phyloP scores from a whole-genome alignment of 2,113 vertebrate species.

The Ceyx margarethae region DNA sequence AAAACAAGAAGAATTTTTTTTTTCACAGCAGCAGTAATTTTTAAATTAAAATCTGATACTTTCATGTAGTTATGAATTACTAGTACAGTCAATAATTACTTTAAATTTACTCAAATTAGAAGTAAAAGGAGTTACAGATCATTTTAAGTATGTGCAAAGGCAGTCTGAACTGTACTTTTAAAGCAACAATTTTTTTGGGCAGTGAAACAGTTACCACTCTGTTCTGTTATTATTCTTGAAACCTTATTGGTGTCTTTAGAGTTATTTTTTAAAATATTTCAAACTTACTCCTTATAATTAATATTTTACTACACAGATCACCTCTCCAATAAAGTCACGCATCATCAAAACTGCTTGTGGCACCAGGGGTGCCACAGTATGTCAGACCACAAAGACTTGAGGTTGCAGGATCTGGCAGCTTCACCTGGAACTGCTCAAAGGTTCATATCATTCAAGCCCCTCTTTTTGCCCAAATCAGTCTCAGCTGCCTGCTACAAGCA shows the following conservation, averaged over 20 bases:
- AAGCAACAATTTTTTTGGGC: constrained; percentile 9
- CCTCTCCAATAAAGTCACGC: not conserved
- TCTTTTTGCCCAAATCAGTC: not conserved
- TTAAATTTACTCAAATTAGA: constrained; percentile 39
- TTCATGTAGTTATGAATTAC: constrained; percentile 32
- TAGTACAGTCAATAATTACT: constrained; percentile 40
- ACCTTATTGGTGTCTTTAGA: not conserved
- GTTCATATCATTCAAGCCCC: not conserved
- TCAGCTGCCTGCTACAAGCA: not conserved
- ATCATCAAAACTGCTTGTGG: not conserved
- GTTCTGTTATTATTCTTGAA: not conserved
- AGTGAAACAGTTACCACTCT: not conserved
- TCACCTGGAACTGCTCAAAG: not conserved
- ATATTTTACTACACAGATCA: not conserved
- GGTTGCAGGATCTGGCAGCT: too few species aligned
- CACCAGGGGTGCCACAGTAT: not conserved
- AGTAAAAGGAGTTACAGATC: constrained; percentile 5
- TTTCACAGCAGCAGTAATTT: constrained; percentile 39
- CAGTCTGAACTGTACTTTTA: not conserved
- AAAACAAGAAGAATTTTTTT: constrained; percentile 37
- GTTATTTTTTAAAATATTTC: not conserved
- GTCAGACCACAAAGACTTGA: not conserved
- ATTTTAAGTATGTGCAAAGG: constrained; percentile 29
- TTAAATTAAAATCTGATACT: constrained; percentile 55
- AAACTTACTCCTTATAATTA: not conserved